phyloP scores from a whole-genome alignment of 2,797 vertebrate species.

The Protosalanx chinensis region DNA sequence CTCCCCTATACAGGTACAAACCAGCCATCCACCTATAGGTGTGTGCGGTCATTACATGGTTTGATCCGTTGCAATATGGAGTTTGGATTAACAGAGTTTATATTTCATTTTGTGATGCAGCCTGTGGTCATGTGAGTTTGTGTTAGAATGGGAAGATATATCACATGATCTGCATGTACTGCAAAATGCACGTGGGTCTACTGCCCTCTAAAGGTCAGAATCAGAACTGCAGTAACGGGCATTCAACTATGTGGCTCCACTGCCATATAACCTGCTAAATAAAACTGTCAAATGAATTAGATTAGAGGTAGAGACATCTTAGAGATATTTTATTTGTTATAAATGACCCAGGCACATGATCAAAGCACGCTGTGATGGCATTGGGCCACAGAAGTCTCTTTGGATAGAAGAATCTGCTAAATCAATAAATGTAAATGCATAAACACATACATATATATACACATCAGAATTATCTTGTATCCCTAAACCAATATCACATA shows the following conservation, averaged over 20 bases:
- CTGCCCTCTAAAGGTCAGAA: slow-evolving; percentile 53
- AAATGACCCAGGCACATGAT: slow-evolving; percentile 30
- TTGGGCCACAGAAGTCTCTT: not conserved
- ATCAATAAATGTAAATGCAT: too few species aligned
- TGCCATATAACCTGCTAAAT: not conserved
- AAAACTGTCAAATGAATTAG: not conserved
- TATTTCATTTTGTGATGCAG: too few species aligned
- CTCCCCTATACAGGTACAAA: too few species aligned
- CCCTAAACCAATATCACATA: not conserved
- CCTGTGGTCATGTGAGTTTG: too few species aligned
- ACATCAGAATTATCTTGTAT: not conserved
- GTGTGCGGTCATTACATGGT: too few species aligned
- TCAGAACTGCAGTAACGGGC: slow-evolving; percentile 20
- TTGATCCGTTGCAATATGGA: too few species aligned
- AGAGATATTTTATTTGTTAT: not conserved
- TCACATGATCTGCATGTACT: too few species aligned
- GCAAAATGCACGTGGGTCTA: not conserved
- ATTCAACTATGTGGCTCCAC: not conserved
- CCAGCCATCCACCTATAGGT: too few species aligned
- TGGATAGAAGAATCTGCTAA: too few species aligned
- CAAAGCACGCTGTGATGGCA: slow-evolving; percentile 2
- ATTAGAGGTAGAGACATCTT: not conserved
- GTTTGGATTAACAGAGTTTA: too few species aligned
- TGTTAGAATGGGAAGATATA: too few species aligned
- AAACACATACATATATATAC: not conserved